Conservation (phyloP, 2,113 vertebrate genomes). For the Dolichotis patagonum region DNA sequence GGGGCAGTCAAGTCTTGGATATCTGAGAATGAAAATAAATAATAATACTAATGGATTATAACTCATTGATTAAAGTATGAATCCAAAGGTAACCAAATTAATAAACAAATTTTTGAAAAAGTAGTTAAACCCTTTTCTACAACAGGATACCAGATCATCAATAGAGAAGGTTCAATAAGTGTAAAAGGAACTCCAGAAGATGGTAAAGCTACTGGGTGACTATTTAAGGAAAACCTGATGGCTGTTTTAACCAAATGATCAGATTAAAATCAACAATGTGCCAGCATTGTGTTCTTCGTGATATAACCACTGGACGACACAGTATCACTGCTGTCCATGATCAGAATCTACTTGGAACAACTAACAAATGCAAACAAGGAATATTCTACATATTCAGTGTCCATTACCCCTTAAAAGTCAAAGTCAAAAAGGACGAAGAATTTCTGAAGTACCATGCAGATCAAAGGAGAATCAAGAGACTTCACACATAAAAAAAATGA, state of each 20-base stretch:
- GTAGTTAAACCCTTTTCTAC: neutral
- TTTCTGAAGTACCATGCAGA: neutral
- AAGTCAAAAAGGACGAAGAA: neutral
- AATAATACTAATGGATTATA: neutral
- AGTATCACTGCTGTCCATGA: neutral
- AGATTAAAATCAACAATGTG: neutral
- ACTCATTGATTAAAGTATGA: neutral
- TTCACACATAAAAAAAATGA: neutral
- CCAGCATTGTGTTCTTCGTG: neutral
- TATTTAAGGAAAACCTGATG: neutral
- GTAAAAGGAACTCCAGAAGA: neutral
- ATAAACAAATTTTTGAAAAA: neutral
- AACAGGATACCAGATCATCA: neutral
- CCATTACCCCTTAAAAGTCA: neutral
- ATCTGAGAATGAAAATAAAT: neutral
- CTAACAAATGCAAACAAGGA: neutral
- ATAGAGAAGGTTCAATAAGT: neutral
- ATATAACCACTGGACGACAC: rapidly evolving
- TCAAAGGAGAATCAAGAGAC: neutral
- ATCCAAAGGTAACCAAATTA: neutral
- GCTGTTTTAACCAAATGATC: neutral
- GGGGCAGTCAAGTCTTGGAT: neutral
- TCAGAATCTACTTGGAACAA: neutral
- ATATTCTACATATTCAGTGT: neutral
- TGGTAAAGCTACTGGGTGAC: neutral